phyloP scores from a whole-genome alignment of 2,113 vertebrate genomes.

The Cygnus buccinator region DNA sequence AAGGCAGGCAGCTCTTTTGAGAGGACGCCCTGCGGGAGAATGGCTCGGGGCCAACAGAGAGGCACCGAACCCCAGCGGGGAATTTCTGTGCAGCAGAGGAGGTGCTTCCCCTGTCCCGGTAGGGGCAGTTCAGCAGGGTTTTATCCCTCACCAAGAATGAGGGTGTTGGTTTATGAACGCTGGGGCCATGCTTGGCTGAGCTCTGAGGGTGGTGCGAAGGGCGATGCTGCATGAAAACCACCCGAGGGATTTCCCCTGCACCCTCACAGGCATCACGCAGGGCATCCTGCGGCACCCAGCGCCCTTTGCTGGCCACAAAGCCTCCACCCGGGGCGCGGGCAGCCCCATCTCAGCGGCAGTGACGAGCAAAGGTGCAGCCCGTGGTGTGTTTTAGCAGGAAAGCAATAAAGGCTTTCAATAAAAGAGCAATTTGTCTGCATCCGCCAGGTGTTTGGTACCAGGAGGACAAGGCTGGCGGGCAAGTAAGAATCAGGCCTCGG shows the following conservation, averaged over 20 bases:
- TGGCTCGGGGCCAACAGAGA: neutral
- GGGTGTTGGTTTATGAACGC: neutral
- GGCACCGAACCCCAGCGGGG: neutral
- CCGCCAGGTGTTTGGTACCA: neutral
- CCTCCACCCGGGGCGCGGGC: no score
- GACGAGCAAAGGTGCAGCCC: no score
- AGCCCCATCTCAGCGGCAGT: no score
- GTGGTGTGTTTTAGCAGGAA: neutral
- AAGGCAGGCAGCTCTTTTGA: neutral
- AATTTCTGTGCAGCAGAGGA: neutral
- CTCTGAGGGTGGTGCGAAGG: no score
- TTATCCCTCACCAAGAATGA: neutral
- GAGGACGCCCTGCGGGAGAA: neutral
- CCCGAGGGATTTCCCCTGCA: no score
- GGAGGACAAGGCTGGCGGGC: neutral
- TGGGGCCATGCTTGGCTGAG: neutral
- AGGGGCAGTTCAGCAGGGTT: neutral
- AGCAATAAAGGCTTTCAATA: neutral
- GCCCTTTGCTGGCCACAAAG: no score
- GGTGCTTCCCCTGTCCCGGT: neutral
- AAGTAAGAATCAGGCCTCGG: neutral
- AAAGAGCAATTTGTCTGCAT: no score
- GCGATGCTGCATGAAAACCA: no score
- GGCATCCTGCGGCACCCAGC: no score
- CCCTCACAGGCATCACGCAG: no score